Evolutionary conservation across 2,888 invertebrate species (phyloP).

Genomic region (Spatulosminthurus flaviceps): DNA sequence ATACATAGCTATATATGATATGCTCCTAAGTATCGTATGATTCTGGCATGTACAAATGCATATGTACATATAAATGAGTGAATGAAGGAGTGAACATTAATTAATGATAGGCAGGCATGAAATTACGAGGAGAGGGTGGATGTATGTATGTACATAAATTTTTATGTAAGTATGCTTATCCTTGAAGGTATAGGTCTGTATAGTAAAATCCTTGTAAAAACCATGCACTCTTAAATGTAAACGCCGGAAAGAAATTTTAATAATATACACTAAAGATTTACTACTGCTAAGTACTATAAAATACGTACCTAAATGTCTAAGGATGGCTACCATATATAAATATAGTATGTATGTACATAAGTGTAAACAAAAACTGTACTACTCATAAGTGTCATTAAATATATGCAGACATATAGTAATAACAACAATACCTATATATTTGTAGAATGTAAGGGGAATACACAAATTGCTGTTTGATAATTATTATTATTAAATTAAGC

Average conservation of each 20-base stretch:
- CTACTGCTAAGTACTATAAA: no score
- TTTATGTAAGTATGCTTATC: no score
- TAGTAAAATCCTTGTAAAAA: not conserved
- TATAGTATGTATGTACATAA: not conserved
- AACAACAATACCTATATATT: constrained; percentile 3
- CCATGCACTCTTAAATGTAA: not conserved
- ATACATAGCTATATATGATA: no score
- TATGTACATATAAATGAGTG: not conserved
- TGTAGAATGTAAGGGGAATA: constrained; percentile 3
- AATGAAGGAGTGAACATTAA: constrained; percentile 6
- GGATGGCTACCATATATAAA: not conserved
- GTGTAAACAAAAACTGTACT: not conserved
- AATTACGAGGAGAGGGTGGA: not conserved
- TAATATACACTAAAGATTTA: constrained; percentile 15
- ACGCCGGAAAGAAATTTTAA: constrained; percentile 5
- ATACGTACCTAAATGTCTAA: constrained; percentile 44
- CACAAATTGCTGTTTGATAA: constrained; percentile 31
- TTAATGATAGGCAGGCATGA: constrained; percentile 18
- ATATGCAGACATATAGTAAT: not conserved
- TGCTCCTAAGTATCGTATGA: no score
- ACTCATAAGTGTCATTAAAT: not conserved
- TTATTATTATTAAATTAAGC: constrained; percentile 30
- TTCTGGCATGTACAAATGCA: not conserved
- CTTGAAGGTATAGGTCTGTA: no score
- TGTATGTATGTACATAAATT: not conserved